Base-by-base conservation (phyloP, 2,113 vertebrate species). In the Tinamus guttatus region DNA sequence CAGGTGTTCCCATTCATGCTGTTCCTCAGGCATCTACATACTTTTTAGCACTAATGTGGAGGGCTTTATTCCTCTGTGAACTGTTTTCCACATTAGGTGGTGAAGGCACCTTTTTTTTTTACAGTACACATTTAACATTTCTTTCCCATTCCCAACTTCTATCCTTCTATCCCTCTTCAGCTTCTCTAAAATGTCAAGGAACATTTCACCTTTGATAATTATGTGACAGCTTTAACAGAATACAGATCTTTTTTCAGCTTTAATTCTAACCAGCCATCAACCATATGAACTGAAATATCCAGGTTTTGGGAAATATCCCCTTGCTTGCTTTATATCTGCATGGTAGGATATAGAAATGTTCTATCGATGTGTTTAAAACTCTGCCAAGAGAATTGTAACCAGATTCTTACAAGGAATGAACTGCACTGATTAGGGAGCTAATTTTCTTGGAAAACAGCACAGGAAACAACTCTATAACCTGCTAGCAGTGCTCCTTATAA, bases 391-490 rank as follows among this genome's bases (percentile, higher is more conserved):
- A 67, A 10, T 62, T 73, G 58, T 32, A 73, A 47, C 13, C 30
- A 75, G 89, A 7, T 8, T 20, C n/a, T 47, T 69, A n/a, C 36
- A 89, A 32, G 21, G 51, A 81, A 94, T 85, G 84, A 89, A 79
- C 27, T 59, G 6, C n/a, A 81, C 84, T 52, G 79, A 47, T 91
- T 36, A 43, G 24, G 36, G 45, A 90, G 76, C 17, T 67, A 38
- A 73, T 91, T 85, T 96, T 82, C 85, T 85, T 18, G 49, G 79
- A 34, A 91, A 85, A 91, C 5, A 69, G 43, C 75, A 52, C 43
- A 82, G 52, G 34, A 87, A 85, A 73, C 30, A 93, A 43, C 24
- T 84, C 28, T 22, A 40, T 63, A 75, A 71, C 71, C 43, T 65
- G 18, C 30, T 83, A 38, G 25, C 15, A 80, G 20, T 82, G 40